Evolutionary conservation across 2,797 vertebrate species (phyloP), one percentile per base, ranked within the genome.

Genomic region (Melopsittacus undulatus): DNA sequence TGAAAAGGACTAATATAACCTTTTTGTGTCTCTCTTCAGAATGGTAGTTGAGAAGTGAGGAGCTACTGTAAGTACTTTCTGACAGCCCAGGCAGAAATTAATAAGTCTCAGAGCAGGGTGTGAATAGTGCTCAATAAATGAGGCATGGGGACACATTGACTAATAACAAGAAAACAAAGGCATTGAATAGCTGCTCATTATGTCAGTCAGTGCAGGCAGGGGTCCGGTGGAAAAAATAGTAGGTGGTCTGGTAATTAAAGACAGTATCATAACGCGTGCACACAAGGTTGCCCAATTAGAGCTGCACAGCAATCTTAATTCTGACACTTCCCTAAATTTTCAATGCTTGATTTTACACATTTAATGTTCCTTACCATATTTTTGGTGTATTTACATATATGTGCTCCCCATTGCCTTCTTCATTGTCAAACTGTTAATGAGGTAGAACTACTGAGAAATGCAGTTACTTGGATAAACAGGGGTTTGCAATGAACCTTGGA

Each of bases 371-470:
- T 68, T 82, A 66, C 86, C 88, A 89, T 92, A 93, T 92, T 95
- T 94, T 94, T 84, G 38, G 85, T 94, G 91, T 96, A 95, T 95
- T 96, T 96, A 96, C 95, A 96, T 92, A 83, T 89, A 94, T 90
- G 92, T 11, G 32, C 93, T 92, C 95, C 94, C 88, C 68, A 57
- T 86, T 90, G 92, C 76, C 90, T 94, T 88, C 70, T 92, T 94
- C 94, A 77, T 85, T 95, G 96, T 91, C 90, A 83, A 67, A 73
- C 64, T 92, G 91, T 74, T 96, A 97, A 97, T 96, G 94, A 94
- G 74, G 75, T 92, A 76, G 83, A 94, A 64, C 80, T 78, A 92
- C 74, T 92, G 95, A 94, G 90, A 90, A 92, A 61, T 87, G 75
- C 75, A 57, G 77, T 90, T 94, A 56, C 49, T 76, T 78, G 91